Conservation (phyloP, 1,140 invertebrate species). For the Drosophila elegans region DNA sequence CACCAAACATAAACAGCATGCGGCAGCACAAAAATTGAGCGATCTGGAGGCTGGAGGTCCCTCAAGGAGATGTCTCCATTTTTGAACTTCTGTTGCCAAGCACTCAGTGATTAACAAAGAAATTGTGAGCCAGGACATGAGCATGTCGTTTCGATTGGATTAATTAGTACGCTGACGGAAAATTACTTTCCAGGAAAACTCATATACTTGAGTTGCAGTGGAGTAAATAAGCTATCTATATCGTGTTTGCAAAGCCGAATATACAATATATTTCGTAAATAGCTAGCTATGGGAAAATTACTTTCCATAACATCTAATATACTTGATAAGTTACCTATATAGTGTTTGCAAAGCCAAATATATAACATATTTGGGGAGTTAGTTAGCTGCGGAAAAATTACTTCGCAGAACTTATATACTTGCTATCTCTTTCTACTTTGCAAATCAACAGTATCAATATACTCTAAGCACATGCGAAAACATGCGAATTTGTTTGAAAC, state of each 20-base stretch:
- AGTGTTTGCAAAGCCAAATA: no score
- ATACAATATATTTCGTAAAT: not conserved
- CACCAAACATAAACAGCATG: constrained; percentile 36
- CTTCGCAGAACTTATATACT: no score
- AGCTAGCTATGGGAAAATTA: no score
- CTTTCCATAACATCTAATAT: no score
- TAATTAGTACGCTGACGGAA: constrained; percentile 16
- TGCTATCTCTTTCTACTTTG: no score
- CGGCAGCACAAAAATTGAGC: constrained; percentile 24
- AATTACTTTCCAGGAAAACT: not conserved
- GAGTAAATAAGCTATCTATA: not conserved
- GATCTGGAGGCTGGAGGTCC: not conserved
- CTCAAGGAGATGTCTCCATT: constrained; percentile 10
- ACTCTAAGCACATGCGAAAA: not conserved
- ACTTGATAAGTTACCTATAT: no score
- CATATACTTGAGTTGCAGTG: not conserved
- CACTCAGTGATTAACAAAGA: constrained; percentile 30
- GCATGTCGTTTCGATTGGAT: constrained; percentile 28
- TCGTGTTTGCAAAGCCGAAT: not conserved
- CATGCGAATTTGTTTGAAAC: not conserved
- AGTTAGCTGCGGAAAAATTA: no score
- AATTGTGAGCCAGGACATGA: constrained; percentile 15
- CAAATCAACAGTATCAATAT: not conserved
- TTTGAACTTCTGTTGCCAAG: constrained; percentile 21
- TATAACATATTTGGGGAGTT: no score